Base-by-base conservation (phyloP, 2,113 vertebrate genomes). In the Oreotrochilus melanogaster region DNA sequence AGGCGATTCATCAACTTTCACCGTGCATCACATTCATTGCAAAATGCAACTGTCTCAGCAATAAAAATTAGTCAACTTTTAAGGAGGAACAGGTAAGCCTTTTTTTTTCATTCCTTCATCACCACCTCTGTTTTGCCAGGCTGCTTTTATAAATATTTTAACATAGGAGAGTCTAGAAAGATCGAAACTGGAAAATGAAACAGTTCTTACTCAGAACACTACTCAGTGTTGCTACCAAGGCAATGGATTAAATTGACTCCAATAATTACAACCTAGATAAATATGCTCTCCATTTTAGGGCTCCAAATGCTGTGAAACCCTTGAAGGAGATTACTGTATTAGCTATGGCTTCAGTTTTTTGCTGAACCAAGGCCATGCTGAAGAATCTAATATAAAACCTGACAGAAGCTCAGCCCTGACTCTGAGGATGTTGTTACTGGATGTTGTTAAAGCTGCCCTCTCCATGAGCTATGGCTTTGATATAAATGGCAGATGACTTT, bases 401-500 rank as follows among this genome's bases (percentile, higher is more conserved):
- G 62, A 73, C 25, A 84, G 56, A 85, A 78, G 81, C 54, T 83
- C 71, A 86, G 25, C 47, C 37, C 33, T 64, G 21, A 50, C 42
- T 73, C 42, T 61, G 3, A 23, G 57, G 78, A 70, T 64, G n/a
- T n/a, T n/a, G n/a, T 89, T 69, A 89, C 7, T 14, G 28, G 53
- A 60, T 23, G 37, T 8, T 87, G 54, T 64, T 73, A 90, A 92
- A 88, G n/a, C 47, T 57, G 80, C 65, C 45, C 42, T 82, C 79
- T 88, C 54, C 78, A 58, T 1, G 3, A 79, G 24, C 70, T 37
- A 33, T 27, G 79, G 54, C 37, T 83, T 78, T 35, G 37, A 83
- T 23, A 80, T 13, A 80, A 93, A 76, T 43, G 70, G 89, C 67
- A 90, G 58, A 73, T 60, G 45, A 92, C 85, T 96, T 95, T 28